Evolutionary conservation across 2,113 vertebrate genomes (phyloP).

Genomic region (Acrocephalus kingi): DNA sequence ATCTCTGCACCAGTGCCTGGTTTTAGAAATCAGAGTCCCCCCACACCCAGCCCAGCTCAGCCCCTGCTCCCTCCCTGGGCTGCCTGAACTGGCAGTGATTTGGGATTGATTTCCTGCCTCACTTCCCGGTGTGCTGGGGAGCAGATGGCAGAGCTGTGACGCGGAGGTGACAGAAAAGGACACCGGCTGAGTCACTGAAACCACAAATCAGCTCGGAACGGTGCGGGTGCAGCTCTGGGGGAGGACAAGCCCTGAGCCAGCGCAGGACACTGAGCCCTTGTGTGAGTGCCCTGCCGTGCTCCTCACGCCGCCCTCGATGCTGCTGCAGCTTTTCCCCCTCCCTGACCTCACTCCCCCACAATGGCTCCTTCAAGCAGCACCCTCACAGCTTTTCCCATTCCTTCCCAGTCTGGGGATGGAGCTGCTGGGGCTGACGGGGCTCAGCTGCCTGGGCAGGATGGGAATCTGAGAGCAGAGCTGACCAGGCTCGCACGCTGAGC

Average conservation of each 20-base stretch:
- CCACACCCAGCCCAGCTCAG: background rate
- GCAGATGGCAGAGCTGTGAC: conserved; percentile 17
- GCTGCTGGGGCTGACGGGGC: background rate
- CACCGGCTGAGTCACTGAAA: conserved; percentile 39
- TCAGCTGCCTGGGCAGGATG: conserved; percentile 13
- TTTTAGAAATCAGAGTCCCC: background rate
- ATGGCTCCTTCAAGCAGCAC: background rate
- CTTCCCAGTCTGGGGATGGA: background rate
- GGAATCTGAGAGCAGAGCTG: background rate
- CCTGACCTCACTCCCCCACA: conserved; percentile 38
- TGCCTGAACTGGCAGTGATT: background rate
- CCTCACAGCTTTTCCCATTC: background rate
- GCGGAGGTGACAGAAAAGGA: background rate
- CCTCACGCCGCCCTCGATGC: background rate
- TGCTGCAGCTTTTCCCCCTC: background rate
- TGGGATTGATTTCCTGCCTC: background rate
- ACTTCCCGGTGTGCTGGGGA: background rate
- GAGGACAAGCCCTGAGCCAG: background rate
- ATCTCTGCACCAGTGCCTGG: background rate
- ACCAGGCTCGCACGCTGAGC: background rate
- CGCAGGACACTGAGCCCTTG: conserved; percentile 44
- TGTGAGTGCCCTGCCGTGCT: background rate
- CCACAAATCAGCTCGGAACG: conserved; percentile 8
- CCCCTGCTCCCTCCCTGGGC: background rate
- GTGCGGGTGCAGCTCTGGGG: conserved; percentile 10